Conservation (phyloP, 1,140 invertebrate species). For the Anadara kagoshimensis region DNA sequence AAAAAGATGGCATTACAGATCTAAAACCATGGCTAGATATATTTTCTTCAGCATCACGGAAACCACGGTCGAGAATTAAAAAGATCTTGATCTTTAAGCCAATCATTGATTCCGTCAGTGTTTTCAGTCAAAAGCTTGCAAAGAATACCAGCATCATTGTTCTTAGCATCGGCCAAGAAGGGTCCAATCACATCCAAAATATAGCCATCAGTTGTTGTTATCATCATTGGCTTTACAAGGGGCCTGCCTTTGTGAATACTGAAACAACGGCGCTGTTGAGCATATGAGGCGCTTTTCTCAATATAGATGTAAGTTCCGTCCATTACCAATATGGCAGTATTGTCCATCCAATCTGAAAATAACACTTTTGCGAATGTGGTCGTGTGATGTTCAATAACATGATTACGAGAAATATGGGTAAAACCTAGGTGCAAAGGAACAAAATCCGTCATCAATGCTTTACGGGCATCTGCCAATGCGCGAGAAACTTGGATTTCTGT, state of each 20-base stretch:
- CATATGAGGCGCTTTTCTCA: conserved; percentile 11
- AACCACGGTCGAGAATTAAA: conserved; percentile 28
- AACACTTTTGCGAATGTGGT: background rate
- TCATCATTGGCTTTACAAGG: conserved; percentile 11
- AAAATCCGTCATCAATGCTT: background rate
- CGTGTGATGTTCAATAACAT: conserved; percentile 6
- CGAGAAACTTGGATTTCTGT: background rate
- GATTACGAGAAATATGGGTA: conserved; percentile 10
- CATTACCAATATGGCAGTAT: background rate
- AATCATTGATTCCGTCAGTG: conserved; percentile 19
- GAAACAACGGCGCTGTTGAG: background rate
- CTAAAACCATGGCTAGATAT: conserved; percentile 11
- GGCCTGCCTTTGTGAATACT: conserved; percentile 11
- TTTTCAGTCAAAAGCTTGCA: too few species aligned
- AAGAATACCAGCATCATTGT: conserved; percentile 22
- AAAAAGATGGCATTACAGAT: conserved; percentile 28
- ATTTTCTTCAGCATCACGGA: conserved; percentile 17
- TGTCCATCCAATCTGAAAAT: background rate
- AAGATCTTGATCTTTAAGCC: conserved; percentile 23
- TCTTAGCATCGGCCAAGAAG: conserved; percentile 17
- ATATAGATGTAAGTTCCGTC: conserved; percentile 21
- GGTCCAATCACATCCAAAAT: conserved; percentile 8
- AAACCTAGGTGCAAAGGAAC: background rate
- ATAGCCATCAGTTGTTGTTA: conserved; percentile 10
- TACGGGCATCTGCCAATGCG: background rate